Evolutionary conservation across 2,113 vertebrate genomes (phyloP), one percentile per base, ranked within the genome.

Genomic region (Platichthys flesus): DNA sequence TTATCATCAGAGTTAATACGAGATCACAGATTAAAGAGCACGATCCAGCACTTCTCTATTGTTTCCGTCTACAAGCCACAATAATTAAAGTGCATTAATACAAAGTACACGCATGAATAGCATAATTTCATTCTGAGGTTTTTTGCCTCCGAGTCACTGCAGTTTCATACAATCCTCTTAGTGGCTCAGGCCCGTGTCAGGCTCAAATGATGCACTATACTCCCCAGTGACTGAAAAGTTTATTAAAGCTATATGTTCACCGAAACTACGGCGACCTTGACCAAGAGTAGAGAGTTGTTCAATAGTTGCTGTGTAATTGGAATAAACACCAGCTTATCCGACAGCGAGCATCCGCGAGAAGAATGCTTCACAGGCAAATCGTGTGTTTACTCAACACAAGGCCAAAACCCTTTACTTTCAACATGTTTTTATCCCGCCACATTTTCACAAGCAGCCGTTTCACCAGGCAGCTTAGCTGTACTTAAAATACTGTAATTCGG

Each of bases 401-500:
- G 87, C 89, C 87, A 71, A 71, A 87, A 74, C 81, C 83, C 21
- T 86, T 74, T 72, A 76, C 89, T 91, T 91, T 79, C 80, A 82
- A 82, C 69, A 23, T 74, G 67, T 75, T 79, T 87, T 92, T 84
- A 86, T 77, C 79, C 85, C 10, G 67, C 76, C 61, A 65, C 67
- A 58, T 82, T 87, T 82, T 81, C 76, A 74, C 71, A 55, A 75
- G 80, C 83, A 82, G 78, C 79, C 61, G 74, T 82, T 90, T 60
- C 26, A 57, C 56, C 56, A 57, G 54, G 13, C 56, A 57, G 92
- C 90, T 94, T 91, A 93, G 89, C 88, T 71, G 56, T 79, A 78
- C 90, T 93, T 90, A 91, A 88, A 93, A 93, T 83, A 82, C 85
- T 85, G 85, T 90, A 85, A 92, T 90, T 92, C 72, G 79, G 76